Evolutionary conservation across 2,888 invertebrate species (phyloP).

Genomic region (Eupithecia insigniata): DNA sequence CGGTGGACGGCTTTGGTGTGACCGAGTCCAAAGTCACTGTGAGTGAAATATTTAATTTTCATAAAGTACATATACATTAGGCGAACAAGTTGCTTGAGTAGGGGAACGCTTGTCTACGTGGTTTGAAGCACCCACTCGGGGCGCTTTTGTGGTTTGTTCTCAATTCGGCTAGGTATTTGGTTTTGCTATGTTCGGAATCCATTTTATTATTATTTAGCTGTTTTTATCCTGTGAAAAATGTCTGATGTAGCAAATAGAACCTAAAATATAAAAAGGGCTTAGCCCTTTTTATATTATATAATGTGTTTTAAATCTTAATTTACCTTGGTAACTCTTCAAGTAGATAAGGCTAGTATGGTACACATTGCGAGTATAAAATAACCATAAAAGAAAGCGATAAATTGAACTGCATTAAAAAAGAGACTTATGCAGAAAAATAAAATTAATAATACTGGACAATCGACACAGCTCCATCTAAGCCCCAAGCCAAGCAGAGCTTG

Average conservation of each 20-base stretch:
- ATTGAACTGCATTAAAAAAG: too few species aligned
- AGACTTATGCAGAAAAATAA: too few species aligned
- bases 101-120: constrained; percentile 53
- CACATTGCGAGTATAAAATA: too few species aligned
- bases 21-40: constrained; percentile 49
- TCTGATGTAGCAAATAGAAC: neutral
- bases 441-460: too few species aligned
- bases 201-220: neutral
- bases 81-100: constrained; percentile 57
- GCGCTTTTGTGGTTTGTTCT: constrained; percentile 1
- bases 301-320: neutral
- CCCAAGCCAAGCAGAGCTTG: too few species aligned
- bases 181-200: neutral
- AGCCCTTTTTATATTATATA: neutral
- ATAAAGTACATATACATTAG: constrained; percentile 82
- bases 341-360: neutral
- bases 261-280: neutral
- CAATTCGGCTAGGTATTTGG: neutral
- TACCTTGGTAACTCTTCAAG: neutral
- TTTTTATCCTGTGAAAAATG: neutral
- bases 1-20: too few species aligned
- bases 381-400: too few species aligned
- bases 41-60: constrained; percentile 84
- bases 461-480: too few species aligned
- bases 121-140: constrained; percentile 21